Evolutionary conservation across 2,797 vertebrate species (phyloP), one percentile per base, ranked within the genome.

Genomic region (Calcarius lapponicus): DNA sequence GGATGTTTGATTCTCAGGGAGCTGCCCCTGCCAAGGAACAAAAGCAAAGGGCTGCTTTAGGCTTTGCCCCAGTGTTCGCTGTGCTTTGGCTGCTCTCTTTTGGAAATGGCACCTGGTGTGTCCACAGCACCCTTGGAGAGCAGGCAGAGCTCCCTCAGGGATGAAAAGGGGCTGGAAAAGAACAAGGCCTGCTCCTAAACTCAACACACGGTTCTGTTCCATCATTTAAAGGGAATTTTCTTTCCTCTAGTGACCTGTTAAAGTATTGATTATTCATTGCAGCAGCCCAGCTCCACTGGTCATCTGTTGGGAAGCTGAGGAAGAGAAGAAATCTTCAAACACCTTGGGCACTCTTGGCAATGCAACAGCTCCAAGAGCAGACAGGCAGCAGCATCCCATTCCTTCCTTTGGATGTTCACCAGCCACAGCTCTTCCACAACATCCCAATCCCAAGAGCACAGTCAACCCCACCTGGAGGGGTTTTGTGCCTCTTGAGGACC

Each of bases 401-500:
- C 43, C 54, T 53, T 73, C 74, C 48, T 81, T 15, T 19, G 45
- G 29, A 22, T 69, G 25, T 4, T 80, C 84, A 38, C 8, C 67
- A 75, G 40, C 53, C 12, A 12, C 4, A 62, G 47, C 43, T 93
- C 81, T 32, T n/a, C 67, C 43, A 3, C 17, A 9, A 8, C 66
- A 31, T 26, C 48, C 60, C 3, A 3, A 5, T 22, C 29, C 62
- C 25, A 17, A 2, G 60, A 51, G 69, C 51, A 34, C 50, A 18
- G 18, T 24, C 57, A 78, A 32, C 51, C 53, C 83, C 60, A 67
- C 2, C 64, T 54, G 45, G 80, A 86, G 79, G 67, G 88, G 32
- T 66, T 82, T 66, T 92, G 64, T 90, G 66, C 34, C 86, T 92
- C 88, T 25, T 51, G 9, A 86, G 79, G 91, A 94, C 93, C 96